Percentiles rank a stretch among this genome's conserved stretches.
Conservation (phyloP, 2,888 invertebrate genomes). For the Beris chalybata region DNA sequence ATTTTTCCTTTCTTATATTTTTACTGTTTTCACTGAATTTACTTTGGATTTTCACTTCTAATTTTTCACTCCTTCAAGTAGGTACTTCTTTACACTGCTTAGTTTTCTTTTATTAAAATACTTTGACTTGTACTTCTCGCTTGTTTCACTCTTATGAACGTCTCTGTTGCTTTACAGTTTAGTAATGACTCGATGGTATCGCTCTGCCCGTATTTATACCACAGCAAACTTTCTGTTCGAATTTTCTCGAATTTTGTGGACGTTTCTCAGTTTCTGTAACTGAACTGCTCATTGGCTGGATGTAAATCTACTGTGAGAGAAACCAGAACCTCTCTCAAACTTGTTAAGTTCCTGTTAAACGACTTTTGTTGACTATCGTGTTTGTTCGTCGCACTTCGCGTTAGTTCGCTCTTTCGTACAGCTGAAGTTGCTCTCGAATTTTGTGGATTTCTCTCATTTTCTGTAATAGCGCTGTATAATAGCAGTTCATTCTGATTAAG, state of each 20-base stretch:
- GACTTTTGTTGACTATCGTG: no score
- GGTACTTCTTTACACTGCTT: neutral
- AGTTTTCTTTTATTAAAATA: neutral
- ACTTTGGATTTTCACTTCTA: neutral
- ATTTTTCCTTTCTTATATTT: slow-evolving; percentile 63
- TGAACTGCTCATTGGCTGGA: no score
- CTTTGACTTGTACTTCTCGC: slow-evolving; percentile 4
- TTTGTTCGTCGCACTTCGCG: no score
- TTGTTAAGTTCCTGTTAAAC: no score
- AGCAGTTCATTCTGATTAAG: no score
- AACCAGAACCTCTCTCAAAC: no score
- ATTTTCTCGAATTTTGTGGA: neutral
- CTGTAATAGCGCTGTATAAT: no score
- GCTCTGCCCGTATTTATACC: slow-evolving; percentile 25
- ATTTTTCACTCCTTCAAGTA: neutral
- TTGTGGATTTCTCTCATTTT: no score
- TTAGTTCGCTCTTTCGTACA: no score
- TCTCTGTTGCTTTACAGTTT: neutral
- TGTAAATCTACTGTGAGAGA: no score
- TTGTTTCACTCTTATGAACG: neutral
- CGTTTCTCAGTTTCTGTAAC: no score
- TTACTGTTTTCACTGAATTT: neutral
- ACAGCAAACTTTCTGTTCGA: slow-evolving; percentile 3
- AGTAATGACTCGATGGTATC: neutral
- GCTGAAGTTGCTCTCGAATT: no score